Evolutionary conservation across 1,140 invertebrate species (phyloP).

Genomic region (Mamestra configurata): DNA sequence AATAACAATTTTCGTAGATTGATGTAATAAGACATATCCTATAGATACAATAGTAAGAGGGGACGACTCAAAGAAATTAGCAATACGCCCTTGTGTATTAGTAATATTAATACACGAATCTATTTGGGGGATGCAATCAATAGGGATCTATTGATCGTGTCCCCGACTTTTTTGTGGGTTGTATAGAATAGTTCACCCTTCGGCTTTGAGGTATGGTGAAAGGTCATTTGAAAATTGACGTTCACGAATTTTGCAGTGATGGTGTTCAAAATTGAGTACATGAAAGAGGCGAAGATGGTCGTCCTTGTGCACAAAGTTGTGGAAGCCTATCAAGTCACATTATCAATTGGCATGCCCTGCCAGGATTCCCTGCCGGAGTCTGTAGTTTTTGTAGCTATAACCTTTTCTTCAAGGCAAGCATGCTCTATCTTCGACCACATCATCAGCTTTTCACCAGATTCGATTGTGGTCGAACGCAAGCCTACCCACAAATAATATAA

Average conservation of each 20-base stretch:
- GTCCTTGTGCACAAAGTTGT: no score
- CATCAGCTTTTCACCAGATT: no score
- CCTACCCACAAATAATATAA: no score
- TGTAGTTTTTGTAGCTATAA: no score
- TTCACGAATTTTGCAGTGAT: neutral
- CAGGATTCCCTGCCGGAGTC: no score
- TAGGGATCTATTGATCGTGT: constrained; percentile 43
- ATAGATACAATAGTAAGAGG: constrained; percentile 49
- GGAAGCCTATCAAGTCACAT: no score
- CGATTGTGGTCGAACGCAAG: no score
- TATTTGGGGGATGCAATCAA: constrained; percentile 55
- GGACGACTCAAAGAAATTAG: constrained; percentile 70
- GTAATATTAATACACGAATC: constrained; percentile 71
- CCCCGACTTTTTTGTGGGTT: constrained; percentile 13
- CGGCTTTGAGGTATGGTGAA: neutral
- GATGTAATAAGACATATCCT: constrained; percentile 48
- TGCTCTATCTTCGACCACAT: no score
- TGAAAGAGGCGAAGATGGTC: neutral
- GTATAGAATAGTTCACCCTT: constrained; percentile 21
- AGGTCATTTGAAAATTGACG: neutral
- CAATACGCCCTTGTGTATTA: constrained; percentile 67
- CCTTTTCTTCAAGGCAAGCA: no score
- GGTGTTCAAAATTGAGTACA: neutral
- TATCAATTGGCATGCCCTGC: no score
- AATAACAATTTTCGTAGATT: constrained; percentile 48